phyloP scores from a whole-genome alignment of 2,113 vertebrate genomes.

The Apaloderma vittatum region DNA sequence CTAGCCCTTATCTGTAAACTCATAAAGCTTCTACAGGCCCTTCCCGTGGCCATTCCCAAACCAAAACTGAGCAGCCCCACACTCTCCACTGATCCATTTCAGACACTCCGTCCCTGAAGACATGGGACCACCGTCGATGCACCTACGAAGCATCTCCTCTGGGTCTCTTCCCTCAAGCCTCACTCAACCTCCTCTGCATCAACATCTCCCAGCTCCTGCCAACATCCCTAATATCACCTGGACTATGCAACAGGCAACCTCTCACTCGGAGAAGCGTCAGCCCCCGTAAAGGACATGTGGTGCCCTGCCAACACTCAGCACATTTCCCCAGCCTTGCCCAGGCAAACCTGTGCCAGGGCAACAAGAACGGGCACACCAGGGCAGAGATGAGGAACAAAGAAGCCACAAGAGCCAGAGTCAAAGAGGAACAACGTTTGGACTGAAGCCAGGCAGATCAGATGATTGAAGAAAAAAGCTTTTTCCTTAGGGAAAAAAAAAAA shows the following conservation, averaged over 20 bases:
- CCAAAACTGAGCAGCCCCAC: not conserved
- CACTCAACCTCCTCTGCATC: not conserved
- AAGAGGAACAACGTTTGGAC: not conserved
- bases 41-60: not conserved
- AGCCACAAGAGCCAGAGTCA: not conserved
- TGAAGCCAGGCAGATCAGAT: conserved; percentile 7
- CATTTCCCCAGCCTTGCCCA: not conserved
- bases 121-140: accelerated
- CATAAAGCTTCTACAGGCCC: not conserved
- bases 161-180: not conserved
- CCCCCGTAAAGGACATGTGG: not conserved
- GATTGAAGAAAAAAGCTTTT: not conserved
- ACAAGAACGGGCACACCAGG: not conserved
- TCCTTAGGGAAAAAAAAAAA: not conserved
- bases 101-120: not conserved
- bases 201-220: conserved; percentile 20
- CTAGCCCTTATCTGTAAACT: not conserved
- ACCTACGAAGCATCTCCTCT: not conserved
- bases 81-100: not conserved
- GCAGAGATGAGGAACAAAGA: not conserved
- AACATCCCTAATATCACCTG: not conserved
- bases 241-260: not conserved
- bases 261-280: not conserved
- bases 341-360: not conserved
- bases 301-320: not conserved